A percentile compares a stretch with the other conserved stretches of the same genome.
These are phyloP conservation scores for Chiropotes sagulatus DNA, from an alignment of 2,797 vertebrate species.

Conservation along the genomic window DNA sequence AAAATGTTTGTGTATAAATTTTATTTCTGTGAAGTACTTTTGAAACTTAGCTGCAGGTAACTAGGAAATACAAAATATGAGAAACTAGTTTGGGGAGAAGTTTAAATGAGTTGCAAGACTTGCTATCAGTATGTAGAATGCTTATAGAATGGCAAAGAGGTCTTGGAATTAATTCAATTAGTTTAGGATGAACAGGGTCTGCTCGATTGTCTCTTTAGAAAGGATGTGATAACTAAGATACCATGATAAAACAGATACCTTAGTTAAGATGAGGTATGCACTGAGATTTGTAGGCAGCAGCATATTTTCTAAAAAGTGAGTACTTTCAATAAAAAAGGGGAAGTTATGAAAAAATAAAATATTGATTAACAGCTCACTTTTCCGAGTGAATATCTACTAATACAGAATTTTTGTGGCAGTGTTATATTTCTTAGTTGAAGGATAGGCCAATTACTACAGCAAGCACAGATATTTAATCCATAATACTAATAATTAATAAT, in stretches of 20 bases:
- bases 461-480: not conserved
- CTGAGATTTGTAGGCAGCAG: not conserved
- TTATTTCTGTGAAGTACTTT: not conserved
- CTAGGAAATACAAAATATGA: not conserved
- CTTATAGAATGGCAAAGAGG: not conserved
- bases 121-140: not conserved
- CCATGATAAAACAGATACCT: not conserved
- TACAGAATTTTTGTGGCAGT: not conserved
- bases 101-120: not conserved
- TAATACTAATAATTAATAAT: not conserved
- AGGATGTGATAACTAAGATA: not conserved
- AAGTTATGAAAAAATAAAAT: not conserved
- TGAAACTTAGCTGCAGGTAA: not conserved
- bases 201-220: not conserved
- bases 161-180: not conserved
- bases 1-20: not conserved
- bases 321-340: not conserved
- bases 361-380: not conserved
- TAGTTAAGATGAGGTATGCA: not conserved
- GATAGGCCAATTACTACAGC: not conserved
- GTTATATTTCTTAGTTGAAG: not conserved
- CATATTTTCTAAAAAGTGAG: not conserved
- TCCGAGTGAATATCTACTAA: not conserved
- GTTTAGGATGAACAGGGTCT: not conserved
- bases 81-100: not conserved